A percentile compares a stretch with the other conserved stretches of the same genome.
Conservation (phyloP, 1,140 invertebrate species). For the Lepidostoma basale region DNA sequence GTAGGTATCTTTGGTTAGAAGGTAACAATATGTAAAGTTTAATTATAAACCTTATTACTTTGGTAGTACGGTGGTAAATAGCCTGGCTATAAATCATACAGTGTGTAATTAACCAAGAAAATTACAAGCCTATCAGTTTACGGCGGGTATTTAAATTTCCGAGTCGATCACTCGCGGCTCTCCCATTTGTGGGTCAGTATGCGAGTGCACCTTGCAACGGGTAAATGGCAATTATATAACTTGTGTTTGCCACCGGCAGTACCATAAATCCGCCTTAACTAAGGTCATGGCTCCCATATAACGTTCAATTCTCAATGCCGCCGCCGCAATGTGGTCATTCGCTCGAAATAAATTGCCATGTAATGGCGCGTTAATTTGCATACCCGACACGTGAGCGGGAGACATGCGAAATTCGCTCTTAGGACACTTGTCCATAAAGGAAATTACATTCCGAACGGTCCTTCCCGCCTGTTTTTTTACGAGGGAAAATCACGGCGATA, state of each 20-base stretch:
- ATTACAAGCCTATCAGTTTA: too few species aligned
- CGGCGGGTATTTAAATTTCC: too few species aligned
- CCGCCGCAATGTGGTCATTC: constrained; percentile 63
- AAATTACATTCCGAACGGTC: neutral
- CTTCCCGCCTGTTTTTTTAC: constrained; percentile 24
- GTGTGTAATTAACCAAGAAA: too few species aligned
- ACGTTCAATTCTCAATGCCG: constrained; percentile 61
- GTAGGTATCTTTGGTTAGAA: too few species aligned
- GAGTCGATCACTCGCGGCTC: neutral
- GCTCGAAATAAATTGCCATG: constrained; percentile 64
- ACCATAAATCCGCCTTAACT: constrained; percentile 62
- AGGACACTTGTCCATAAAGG: constrained; percentile 4
- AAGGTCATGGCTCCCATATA: constrained; percentile 63
- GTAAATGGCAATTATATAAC: constrained; percentile 40
- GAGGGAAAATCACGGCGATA: constrained; percentile 25
- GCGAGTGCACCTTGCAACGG: constrained; percentile 40
- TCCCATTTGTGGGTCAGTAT: constrained; percentile 41
- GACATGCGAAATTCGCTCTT: constrained; percentile 27
- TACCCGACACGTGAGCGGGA: constrained; percentile 50
- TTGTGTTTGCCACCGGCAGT: constrained; percentile 49
- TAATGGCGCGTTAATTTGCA: constrained; percentile 63
- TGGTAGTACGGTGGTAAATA: too few species aligned
- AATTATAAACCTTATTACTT: too few species aligned
- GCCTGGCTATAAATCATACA: too few species aligned
- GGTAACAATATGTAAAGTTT: too few species aligned